Percentiles rank a stretch among this genome's conserved stretches.
phyloP scores from a whole-genome alignment of 2,113 vertebrate species.

The Brachyistius frenatus region DNA sequence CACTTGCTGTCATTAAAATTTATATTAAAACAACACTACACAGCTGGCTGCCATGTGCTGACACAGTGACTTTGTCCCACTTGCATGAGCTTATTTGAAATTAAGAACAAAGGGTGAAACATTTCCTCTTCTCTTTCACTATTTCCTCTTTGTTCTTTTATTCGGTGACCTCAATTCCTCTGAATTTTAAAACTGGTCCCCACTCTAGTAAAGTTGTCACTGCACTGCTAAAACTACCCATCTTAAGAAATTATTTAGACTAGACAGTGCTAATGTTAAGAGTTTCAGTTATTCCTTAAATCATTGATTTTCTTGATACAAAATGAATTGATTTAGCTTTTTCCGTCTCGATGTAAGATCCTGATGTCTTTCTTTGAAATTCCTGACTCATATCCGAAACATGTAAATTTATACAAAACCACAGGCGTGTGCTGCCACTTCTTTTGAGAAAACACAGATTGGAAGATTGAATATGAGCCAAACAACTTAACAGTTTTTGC shows the following conservation, averaged over 20 bases:
- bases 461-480: constrained; percentile 41
- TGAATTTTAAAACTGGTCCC: not conserved
- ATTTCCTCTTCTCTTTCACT: not conserved
- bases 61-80: constrained; percentile 9
- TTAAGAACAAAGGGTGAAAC: not conserved
- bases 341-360: not conserved
- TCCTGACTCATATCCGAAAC: constrained; percentile 19
- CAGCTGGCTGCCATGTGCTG: constrained; percentile 17
- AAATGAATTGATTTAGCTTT: constrained; percentile 19
- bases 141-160: not conserved
- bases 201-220: not conserved
- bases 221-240: not conserved
- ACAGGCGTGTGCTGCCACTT: not conserved
- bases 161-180: not conserved
- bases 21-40: constrained; percentile 1
- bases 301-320: constrained; percentile 26
- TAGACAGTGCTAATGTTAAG: not conserved
- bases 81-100: constrained; percentile 22
- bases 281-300: not conserved
- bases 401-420: not conserved
- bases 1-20: not conserved
- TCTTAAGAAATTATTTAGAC: constrained; percentile 30
- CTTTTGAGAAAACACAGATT: constrained; percentile 35
- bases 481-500: constrained; percentile 24
- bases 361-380: not conserved